phyloP scores from a whole-genome alignment of 1,140 invertebrate species.

The Drosophila kohkoa region DNA sequence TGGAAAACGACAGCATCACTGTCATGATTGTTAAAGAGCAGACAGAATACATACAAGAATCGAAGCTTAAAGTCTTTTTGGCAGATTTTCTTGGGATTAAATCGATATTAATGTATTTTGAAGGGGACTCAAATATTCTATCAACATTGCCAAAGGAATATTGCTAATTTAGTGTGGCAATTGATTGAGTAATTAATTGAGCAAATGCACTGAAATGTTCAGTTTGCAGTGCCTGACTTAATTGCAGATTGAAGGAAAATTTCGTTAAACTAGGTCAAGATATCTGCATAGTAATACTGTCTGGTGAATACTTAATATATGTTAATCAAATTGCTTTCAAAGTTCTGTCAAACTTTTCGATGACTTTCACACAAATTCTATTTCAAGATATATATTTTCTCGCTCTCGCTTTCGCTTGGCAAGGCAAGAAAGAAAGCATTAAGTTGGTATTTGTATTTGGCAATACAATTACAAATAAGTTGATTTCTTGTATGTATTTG shows the following conservation, averaged over 20 bases:
- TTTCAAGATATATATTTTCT: not conserved
- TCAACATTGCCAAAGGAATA: not conserved
- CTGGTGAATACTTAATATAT: not conserved
- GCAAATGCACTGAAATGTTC: not conserved
- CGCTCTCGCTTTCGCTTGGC: not conserved
- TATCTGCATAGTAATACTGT: not conserved
- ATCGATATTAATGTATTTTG: not conserved
- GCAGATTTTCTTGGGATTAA: not conserved
- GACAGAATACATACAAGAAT: not conserved
- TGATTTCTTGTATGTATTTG: conserved; percentile 14
- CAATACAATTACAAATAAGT: conserved; percentile 37
- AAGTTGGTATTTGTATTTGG: conserved; percentile 38
- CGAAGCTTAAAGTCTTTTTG: not conserved
- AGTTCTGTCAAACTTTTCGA: conserved; percentile 3
- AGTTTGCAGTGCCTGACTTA: not conserved
- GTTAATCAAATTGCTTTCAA: conserved; percentile 6
- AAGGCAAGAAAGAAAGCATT: not conserved
- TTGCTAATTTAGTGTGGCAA: not conserved
- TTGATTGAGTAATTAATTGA: not conserved
- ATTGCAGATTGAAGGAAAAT: not conserved
- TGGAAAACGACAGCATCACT: conserved; percentile 11
- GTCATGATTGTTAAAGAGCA: conserved; percentile 20
- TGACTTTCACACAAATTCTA: conserved; percentile 6
- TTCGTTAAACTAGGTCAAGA: not conserved
- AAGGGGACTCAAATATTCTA: not conserved